A percentile compares a stretch with the other conserved stretches of the same genome.
These are phyloP conservation scores for Gavia stellata DNA, from an alignment of 2,113 vertebrate genomes.

Conservation along the genomic window DNA sequence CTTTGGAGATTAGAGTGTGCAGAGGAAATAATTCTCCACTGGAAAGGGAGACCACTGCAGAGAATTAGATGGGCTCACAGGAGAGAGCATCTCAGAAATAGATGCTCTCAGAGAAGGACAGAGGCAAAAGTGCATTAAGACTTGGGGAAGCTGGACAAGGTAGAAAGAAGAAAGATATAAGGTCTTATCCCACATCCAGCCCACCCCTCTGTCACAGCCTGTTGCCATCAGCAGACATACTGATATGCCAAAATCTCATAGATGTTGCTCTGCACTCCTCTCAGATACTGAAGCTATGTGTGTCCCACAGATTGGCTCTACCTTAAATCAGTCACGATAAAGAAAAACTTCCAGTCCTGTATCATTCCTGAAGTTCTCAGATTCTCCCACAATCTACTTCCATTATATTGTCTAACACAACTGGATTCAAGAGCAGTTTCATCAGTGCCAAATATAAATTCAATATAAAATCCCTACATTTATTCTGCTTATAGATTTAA, in stretches of 20 bases:
- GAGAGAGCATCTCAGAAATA: not conserved
- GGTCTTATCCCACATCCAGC: not conserved
- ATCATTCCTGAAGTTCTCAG: not conserved
- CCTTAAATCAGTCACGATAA: not conserved
- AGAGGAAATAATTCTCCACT: not conserved
- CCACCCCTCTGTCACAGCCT: not conserved
- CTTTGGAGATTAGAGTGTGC: not conserved
- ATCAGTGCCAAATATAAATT: not conserved
- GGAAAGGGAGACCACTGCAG: not conserved
- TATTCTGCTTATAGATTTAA: not conserved
- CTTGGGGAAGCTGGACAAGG: not conserved
- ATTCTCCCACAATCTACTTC: not conserved
- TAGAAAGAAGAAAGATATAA: not conserved
- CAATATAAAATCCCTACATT: not conserved
- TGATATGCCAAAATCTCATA: not conserved
- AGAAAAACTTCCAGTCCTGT: not conserved
- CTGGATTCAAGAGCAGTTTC: not conserved
- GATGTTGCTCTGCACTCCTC: not conserved
- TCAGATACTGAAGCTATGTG: not conserved
- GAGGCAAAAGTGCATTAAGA: not conserved
- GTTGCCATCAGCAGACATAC: not conserved
- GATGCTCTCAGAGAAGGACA: not conserved
- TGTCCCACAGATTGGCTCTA: not conserved
- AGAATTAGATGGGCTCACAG: not conserved
- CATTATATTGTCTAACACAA: not conserved